Percentiles rank a stretch among this genome's conserved stretches.
Evolutionary conservation across 2,888 invertebrate genomes (phyloP).

Genomic region (Enoplolaimus lenunculus): DNA sequence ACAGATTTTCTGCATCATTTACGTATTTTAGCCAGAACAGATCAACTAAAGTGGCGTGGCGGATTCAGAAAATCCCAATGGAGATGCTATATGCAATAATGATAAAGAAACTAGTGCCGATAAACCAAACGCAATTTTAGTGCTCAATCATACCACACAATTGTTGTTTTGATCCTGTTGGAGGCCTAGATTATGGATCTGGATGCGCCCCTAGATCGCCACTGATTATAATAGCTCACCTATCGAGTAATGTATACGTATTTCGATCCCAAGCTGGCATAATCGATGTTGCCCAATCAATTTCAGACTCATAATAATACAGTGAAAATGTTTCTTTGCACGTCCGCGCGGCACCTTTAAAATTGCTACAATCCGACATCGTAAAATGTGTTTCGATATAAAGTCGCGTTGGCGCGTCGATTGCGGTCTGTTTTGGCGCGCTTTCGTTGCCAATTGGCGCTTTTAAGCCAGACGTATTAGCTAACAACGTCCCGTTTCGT

Average conservation of each 20-base stretch:
- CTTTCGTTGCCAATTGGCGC: not conserved
- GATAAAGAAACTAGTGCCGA: too few species aligned
- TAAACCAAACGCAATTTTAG: too few species aligned
- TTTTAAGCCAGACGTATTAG: too few species aligned
- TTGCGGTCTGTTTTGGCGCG: not conserved
- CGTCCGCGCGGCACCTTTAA: constrained; percentile 57
- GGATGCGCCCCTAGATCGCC: too few species aligned
- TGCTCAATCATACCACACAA: too few species aligned
- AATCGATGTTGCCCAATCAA: constrained; percentile 23
- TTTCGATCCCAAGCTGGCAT: constrained; percentile 10
- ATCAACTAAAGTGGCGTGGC: too few species aligned
- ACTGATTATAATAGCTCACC: not conserved
- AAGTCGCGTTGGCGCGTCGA: constrained; percentile 72
- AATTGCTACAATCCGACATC: constrained; percentile 82
- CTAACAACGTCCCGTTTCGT: not conserved
- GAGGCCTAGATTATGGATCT: too few species aligned
- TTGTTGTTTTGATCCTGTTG: too few species aligned
- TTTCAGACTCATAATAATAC: constrained; percentile 60
- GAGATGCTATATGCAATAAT: too few species aligned
- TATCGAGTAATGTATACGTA: constrained; percentile 57
- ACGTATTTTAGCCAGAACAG: too few species aligned
- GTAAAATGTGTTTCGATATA: constrained; percentile 94
- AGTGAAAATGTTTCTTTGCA: constrained; percentile 95
- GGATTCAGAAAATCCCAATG: too few species aligned
- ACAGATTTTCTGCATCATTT: too few species aligned